A percentile compares a stretch with the other conserved stretches of the same genome.
Conservation (phyloP, 1,140 invertebrate genomes). For the Melitaea cinxia region DNA sequence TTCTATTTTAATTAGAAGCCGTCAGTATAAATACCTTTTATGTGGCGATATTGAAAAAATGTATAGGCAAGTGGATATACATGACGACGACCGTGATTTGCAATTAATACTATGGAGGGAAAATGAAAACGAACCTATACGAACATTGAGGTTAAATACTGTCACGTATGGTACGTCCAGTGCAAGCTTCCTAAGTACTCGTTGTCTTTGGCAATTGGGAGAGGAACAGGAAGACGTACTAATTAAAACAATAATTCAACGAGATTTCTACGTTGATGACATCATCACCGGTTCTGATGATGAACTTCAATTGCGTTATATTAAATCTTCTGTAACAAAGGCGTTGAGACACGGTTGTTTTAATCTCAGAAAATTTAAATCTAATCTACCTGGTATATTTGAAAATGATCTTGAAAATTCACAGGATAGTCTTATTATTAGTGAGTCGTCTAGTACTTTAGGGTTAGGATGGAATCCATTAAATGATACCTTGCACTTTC, state of each 20-base stretch:
- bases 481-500: constrained; percentile 10
- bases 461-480: constrained; percentile 22
- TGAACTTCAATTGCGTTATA: background rate
- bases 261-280: constrained; percentile 79
- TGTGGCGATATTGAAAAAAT: constrained; percentile 54
- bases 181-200: constrained; percentile 58
- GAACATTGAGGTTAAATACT: constrained; percentile 48
- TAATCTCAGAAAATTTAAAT: constrained; percentile 35
- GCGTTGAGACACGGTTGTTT: constrained; percentile 14
- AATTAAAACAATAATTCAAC: constrained; percentile 49
- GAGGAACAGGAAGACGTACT: constrained; percentile 39
- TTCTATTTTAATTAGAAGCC: constrained; percentile 36
- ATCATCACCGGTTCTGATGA: constrained; percentile 59
- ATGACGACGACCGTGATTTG: constrained; percentile 46
- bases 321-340: constrained; percentile 10
- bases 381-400: constrained; percentile 26
- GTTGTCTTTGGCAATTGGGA: constrained; percentile 52
- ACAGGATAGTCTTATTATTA: constrained; percentile 25
- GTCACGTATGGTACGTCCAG: constrained; percentile 51
- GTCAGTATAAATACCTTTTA: constrained; percentile 48
- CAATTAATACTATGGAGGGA: constrained; percentile 64
- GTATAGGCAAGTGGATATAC: constrained; percentile 37
- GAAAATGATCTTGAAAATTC: constrained; percentile 20
- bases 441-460: constrained; percentile 30
- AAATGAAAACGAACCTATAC: constrained; percentile 32